Conservation (phyloP, 2,797 vertebrate genomes). For the Thalassophryne amazonica region DNA sequence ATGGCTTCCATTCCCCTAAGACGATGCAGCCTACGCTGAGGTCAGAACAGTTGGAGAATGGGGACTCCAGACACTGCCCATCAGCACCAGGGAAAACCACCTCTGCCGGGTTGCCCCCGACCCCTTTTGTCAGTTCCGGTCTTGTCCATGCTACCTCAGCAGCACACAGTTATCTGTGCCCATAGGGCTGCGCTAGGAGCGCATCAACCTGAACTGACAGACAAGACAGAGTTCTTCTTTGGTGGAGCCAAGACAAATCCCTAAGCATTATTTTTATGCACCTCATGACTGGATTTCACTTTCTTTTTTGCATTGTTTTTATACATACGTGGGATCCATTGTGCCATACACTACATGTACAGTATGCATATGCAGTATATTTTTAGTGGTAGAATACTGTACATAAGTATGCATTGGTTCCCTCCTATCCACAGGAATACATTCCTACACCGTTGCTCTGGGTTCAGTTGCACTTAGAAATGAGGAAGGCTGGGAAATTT, state of each 20-base stretch:
- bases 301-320: slow-evolving; percentile 57
- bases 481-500: slow-evolving; percentile 18
- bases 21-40: slow-evolving; percentile 37
- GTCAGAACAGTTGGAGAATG: slow-evolving; percentile 70
- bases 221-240: slow-evolving; percentile 39
- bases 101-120: slow-evolving; percentile 48
- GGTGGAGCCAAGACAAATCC: slow-evolving; percentile 28
- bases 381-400: slow-evolving; percentile 63
- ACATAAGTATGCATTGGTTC: slow-evolving; percentile 51
- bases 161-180: slow-evolving; percentile 76
- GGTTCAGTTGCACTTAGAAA: slow-evolving; percentile 41
- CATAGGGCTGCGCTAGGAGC: slow-evolving; percentile 62
- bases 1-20: slow-evolving; percentile 82
- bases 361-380: slow-evolving; percentile 53
- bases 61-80: slow-evolving; percentile 72
- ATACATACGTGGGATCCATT: slow-evolving; percentile 61
- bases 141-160: slow-evolving; percentile 77
- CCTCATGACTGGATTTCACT: slow-evolving; percentile 56
- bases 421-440: slow-evolving; percentile 30
- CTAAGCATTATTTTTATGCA: slow-evolving; percentile 56
- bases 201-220: slow-evolving; percentile 12
- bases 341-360: slow-evolving; percentile 66
- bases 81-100: slow-evolving; percentile 64
- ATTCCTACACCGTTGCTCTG: slow-evolving; percentile 36
- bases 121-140: slow-evolving; percentile 74